Conservation (phyloP, 2,797 vertebrate species). For the Delichon dasypus region DNA sequence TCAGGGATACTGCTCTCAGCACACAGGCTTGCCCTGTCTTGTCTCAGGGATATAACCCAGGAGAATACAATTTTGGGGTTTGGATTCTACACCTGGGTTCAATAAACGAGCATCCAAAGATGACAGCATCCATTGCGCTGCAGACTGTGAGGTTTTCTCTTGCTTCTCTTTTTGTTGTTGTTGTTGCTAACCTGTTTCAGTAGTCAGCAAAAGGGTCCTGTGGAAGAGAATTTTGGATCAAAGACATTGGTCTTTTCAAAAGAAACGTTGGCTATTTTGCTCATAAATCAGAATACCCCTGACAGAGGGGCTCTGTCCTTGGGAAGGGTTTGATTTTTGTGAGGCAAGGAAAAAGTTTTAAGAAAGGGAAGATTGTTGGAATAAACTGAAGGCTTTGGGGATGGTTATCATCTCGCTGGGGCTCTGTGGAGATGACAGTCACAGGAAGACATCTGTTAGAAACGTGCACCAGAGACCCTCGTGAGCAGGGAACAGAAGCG, state of each 20-base stretch:
- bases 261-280: not conserved
- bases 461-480: not conserved
- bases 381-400: not conserved
- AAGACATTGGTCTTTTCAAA: not conserved
- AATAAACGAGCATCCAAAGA: not conserved
- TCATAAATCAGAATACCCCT: not conserved
- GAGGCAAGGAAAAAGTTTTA: not conserved
- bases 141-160: not conserved
- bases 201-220: not conserved
- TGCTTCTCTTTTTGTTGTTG: not conserved
- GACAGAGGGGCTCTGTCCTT: not conserved
- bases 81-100: not conserved
- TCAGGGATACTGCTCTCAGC: not conserved
- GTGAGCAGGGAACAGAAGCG: slow-evolving; percentile 1
- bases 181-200: not conserved
- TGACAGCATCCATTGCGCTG: not conserved
- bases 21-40: not conserved
- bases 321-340: not conserved
- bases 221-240: not conserved
- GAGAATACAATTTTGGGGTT: not conserved
- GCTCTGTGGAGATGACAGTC: slow-evolving; percentile 8
- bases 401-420: not conserved
- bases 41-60: not conserved
- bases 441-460: slow-evolving; percentile 4
- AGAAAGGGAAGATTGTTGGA: not conserved